These are phyloP conservation scores for Paguma larvata DNA, from an alignment of 2,797 vertebrate genomes.

Conservation along the genomic window DNA sequence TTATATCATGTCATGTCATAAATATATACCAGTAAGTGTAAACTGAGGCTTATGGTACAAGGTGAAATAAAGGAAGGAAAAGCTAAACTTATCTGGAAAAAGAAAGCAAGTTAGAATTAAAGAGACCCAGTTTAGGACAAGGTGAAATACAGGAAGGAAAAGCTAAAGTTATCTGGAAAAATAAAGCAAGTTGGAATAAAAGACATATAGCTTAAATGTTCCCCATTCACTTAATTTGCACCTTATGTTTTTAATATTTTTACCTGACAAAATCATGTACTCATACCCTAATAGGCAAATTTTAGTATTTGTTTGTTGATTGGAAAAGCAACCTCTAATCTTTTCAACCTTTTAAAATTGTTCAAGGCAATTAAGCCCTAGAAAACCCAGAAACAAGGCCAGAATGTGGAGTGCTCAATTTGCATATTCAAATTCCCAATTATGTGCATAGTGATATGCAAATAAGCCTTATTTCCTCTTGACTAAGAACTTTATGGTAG, in stretches of 20 bases:
- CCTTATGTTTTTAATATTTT: neutral
- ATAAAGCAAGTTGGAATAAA: neutral
- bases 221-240: neutral
- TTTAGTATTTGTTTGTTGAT: constrained; percentile 46
- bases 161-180: neutral
- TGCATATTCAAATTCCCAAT: constrained; percentile 68
- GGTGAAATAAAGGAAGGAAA: neutral
- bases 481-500: constrained; percentile 40
- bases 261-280: neutral
- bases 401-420: constrained; percentile 52
- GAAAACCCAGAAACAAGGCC: constrained; percentile 70
- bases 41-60: neutral
- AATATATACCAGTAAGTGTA: constrained; percentile 34
- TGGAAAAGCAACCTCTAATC: constrained; percentile 60
- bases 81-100: neutral
- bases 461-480: constrained; percentile 64
- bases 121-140: neutral
- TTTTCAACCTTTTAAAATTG: constrained; percentile 53
- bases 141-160: neutral
- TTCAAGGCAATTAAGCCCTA: constrained; percentile 65
- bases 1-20: neutral
- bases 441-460: constrained; percentile 65
- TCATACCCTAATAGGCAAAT: neutral
- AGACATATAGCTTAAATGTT: neutral
- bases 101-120: neutral